Evolutionary conservation across 2,888 invertebrate genomes (phyloP), one percentile per base, ranked within the genome.

Genomic region (Chymomyza fuscimana): DNA sequence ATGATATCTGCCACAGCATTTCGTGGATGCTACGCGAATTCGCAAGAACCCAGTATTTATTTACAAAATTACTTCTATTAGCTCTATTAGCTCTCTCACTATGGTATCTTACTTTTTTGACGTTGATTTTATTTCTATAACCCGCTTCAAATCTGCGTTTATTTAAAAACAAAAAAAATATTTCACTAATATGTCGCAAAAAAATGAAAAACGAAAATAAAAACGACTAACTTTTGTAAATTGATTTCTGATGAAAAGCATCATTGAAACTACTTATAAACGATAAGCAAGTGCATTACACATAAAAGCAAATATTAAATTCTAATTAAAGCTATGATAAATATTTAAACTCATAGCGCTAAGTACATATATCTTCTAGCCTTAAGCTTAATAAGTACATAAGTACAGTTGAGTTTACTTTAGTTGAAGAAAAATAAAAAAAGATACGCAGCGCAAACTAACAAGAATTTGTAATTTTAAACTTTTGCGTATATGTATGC

Each of bases 221-320:
- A 46, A 46, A 12, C 4, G 2, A 25, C 63, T 56, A 68, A 76
- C 73, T 78, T 65, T 78, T 74, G 76, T 80, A 82, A 62, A 77
- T 70, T 76, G 72, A 63, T 82, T 82, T 85, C 66, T 74, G 56
- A 63, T 15, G 10, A 56, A 46, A 64, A 50, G 68, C 56, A 67
- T 12, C 36, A 36, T 36, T 6, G 36, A 71, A 64, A 76, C 4
- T 4, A 22, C 1, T 65, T 71, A 71, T 70, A 78, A 78, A 71
- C 69, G 73, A 79, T 85, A 85, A 82, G 82, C 74, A 84, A 86
- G 88, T 86, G 86, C 86, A 86, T 86, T 86, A 86, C 87, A 84
- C 86, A 80, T 65, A 79, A 54, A 51, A 67, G 63, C 51, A 72
- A 67, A 67, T 61, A 25, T 54, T 52, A 15, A 63, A 40, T 50